phyloP scores from a whole-genome alignment of 2,113 vertebrate species.

The Pangasianodon gigas region DNA sequence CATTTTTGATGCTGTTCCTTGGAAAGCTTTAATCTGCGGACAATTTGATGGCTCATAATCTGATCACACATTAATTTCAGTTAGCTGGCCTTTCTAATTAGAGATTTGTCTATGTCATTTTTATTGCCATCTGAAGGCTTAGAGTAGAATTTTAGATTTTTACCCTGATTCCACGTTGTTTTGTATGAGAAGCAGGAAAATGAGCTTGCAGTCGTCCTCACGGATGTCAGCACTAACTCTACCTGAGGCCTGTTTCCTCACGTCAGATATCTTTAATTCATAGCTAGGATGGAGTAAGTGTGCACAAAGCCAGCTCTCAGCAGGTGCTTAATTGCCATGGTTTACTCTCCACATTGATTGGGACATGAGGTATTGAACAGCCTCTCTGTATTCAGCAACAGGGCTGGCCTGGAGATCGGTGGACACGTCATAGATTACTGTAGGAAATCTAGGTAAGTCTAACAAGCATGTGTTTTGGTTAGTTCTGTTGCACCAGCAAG shows the following conservation, averaged over 20 bases:
- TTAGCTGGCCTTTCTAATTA: background rate
- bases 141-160: background rate
- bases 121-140: slow-evolving; percentile 8
- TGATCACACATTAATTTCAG: slow-evolving; percentile 22
- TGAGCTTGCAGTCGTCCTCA: background rate
- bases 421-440: background rate
- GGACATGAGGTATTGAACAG: background rate
- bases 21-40: slow-evolving; percentile 13
- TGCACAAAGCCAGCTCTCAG: slow-evolving; percentile 10
- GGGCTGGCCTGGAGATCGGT: background rate
- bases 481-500: background rate
- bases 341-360: slow-evolving; percentile 21
- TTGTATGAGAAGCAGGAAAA: background rate
- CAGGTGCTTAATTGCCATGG: slow-evolving; percentile 16
- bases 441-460: background rate
- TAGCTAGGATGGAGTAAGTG: background rate
- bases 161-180: background rate
- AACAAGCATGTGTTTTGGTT: background rate
- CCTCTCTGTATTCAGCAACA: background rate
- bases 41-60: slow-evolving; percentile 13
- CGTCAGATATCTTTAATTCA: slow-evolving; percentile 24
- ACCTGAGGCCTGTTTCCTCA: background rate
- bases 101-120: background rate
- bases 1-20: background rate
- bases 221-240: background rate